Conservation (phyloP, 2,113 vertebrate species). For the Seriola quinqueradiata region DNA sequence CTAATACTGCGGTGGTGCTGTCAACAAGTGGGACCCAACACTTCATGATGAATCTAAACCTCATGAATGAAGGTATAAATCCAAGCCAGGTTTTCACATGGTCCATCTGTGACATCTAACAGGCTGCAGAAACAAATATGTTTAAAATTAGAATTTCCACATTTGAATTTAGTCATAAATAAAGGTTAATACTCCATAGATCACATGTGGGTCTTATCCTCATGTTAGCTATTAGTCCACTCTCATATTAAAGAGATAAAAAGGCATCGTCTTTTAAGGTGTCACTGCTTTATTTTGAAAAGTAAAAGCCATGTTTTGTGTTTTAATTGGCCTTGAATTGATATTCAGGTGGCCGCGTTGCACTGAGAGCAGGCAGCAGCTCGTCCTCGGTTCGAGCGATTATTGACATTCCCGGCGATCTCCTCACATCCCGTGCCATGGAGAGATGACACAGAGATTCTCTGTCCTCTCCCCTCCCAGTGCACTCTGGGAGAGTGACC, state of each 20-base stretch:
- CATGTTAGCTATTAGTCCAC: background rate
- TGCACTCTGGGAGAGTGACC: constrained; percentile 71
- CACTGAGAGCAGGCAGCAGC: constrained; percentile 42
- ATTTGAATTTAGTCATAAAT: background rate
- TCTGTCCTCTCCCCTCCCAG: constrained; percentile 70
- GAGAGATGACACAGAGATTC: constrained; percentile 72
- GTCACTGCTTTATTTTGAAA: background rate
- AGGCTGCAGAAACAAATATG: too few species aligned
- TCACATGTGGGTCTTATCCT: too few species aligned
- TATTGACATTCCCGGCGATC: constrained; percentile 73
- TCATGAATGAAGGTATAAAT: too few species aligned
- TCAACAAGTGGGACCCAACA: too few species aligned
- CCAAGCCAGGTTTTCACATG: too few species aligned
- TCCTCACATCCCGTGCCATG: constrained; percentile 70
- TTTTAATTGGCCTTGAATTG: constrained; percentile 10
- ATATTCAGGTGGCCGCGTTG: constrained; percentile 19
- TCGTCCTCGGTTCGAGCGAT: constrained; percentile 43
- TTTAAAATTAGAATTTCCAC: background rate
- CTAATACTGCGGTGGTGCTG: too few species aligned
- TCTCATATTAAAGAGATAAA: background rate
- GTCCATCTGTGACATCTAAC: too few species aligned
- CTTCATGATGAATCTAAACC: too few species aligned
- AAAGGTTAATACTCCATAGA: too few species aligned
- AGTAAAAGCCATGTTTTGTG: background rate
- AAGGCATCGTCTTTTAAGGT: background rate